These are phyloP conservation scores for Agriopis marginaria DNA, from an alignment of 2,888 invertebrate genomes.

Conservation along the genomic window DNA sequence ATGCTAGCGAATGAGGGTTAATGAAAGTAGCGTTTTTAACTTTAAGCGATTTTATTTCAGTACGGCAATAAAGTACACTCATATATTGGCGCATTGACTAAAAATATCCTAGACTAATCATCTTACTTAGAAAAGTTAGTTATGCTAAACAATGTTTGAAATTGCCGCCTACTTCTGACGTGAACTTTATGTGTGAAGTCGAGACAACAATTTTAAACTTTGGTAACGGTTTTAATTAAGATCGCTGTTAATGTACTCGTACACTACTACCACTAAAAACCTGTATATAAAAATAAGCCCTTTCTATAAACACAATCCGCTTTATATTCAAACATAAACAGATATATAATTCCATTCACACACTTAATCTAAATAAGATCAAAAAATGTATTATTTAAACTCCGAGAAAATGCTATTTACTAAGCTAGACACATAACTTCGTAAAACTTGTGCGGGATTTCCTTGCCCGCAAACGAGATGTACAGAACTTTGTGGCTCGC, in stretches of 20 bases:
- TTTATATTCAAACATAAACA: slow-evolving; percentile 6
- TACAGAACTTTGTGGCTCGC: slow-evolving; percentile 74
- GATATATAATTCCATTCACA: neutral
- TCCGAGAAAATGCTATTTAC: slow-evolving; percentile 26
- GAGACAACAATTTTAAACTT: too few relatives aligned
- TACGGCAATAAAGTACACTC: too few relatives aligned
- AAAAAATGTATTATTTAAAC: neutral
- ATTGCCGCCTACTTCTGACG: too few relatives aligned
- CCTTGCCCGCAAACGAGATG: slow-evolving; percentile 73
- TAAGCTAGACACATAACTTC: slow-evolving; percentile 72
- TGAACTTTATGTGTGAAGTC: too few relatives aligned
- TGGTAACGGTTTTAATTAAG: too few relatives aligned
- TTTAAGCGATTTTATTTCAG: too few relatives aligned
- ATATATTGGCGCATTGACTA: too few relatives aligned
- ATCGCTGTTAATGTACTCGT: neutral
- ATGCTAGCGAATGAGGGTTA: too few relatives aligned
- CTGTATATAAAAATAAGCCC: neutral
- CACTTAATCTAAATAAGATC: slow-evolving; percentile 13
- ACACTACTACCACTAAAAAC: neutral
- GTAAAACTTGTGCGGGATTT: slow-evolving; percentile 67
- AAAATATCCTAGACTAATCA: too few relatives aligned
- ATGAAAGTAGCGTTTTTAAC: too few relatives aligned
- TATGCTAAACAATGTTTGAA: too few relatives aligned
- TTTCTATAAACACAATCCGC: neutral
- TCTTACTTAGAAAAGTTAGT: too few relatives aligned